Percentiles rank a stretch among this genome's conserved stretches.
These are phyloP conservation scores for Melanotaenia parkinsoni DNA, from an alignment of 2,797 vertebrate species.

Conservation along the genomic window DNA sequence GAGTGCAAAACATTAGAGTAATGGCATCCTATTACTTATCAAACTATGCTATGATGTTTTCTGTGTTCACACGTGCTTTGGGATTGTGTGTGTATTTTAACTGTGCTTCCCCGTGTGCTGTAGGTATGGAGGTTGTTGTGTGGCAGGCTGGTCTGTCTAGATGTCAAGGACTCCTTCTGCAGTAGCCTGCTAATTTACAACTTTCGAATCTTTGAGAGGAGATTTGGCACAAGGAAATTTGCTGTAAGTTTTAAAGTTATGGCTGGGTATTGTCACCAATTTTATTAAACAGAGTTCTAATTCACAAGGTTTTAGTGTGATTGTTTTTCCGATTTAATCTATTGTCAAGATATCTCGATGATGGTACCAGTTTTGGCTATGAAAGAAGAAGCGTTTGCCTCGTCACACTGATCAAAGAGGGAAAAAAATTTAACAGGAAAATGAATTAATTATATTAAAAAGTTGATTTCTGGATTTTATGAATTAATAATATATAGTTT, in stretches of 20 bases:
- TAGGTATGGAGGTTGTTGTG: slow-evolving; percentile 92
- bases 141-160: slow-evolving; percentile 91
- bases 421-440: background rate
- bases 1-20: background rate
- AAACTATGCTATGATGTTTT: background rate
- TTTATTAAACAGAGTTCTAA: background rate
- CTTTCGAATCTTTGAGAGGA: slow-evolving; percentile 95
- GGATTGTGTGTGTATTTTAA: background rate
- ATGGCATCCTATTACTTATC: background rate
- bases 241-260: slow-evolving; percentile 84
- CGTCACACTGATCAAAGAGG: background rate
- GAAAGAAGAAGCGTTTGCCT: background rate
- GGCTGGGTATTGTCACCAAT: background rate
- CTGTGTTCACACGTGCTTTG: background rate
- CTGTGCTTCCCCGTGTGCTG: slow-evolving; percentile 24
- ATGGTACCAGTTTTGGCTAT: background rate
- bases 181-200: slow-evolving; percentile 97
- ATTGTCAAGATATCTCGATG: background rate
- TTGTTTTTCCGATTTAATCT: background rate
- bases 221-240: slow-evolving; percentile 95
- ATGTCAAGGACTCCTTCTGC: slow-evolving; percentile 95
- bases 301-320: background rate
- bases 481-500: background rate
- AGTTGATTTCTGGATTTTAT: background rate
- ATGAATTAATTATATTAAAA: background rate